Conservation (phyloP, 2,113 vertebrate genomes). For the Aptenodytes patagonicus region DNA sequence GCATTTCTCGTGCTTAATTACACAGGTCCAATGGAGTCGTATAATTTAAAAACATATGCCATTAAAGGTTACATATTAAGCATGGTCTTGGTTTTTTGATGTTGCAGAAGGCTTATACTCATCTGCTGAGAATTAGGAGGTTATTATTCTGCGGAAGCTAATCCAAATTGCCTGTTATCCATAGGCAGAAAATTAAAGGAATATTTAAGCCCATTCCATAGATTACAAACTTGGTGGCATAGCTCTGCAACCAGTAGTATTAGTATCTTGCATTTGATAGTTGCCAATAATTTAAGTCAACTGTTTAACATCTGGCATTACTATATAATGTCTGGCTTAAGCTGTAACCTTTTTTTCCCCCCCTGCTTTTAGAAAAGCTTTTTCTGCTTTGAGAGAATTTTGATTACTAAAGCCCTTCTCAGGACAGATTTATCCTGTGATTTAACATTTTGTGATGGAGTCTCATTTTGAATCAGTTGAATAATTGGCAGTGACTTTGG, state of each 20-base stretch:
- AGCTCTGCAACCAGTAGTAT: slow-evolving; percentile 27
- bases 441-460: slow-evolving; percentile 28
- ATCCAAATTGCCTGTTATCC: slow-evolving; percentile 45
- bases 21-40: background rate
- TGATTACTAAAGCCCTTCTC: slow-evolving; percentile 25
- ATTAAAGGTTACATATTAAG: background rate
- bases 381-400: slow-evolving; percentile 19
- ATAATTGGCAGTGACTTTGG: slow-evolving; percentile 39
- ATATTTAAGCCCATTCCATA: background rate
- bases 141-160: slow-evolving; percentile 9
- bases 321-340: slow-evolving; percentile 39
- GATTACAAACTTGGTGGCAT: slow-evolving; percentile 25
- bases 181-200: slow-evolving; percentile 54
- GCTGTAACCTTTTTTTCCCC: background rate
- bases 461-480: background rate
- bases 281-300: slow-evolving; percentile 55
- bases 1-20: background rate
- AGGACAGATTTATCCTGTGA: slow-evolving; percentile 35
- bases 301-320: slow-evolving; percentile 62
- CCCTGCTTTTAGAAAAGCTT: slow-evolving; percentile 4
- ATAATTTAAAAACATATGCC: background rate
- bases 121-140: slow-evolving; percentile 55
- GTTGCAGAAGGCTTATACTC: background rate
- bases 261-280: slow-evolving; percentile 22
- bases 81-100: background rate